A percentile compares a stretch with the other conserved stretches of the same genome.
Conservation (phyloP, 2,888 invertebrate species). For the Caenorhabditis becei region DNA sequence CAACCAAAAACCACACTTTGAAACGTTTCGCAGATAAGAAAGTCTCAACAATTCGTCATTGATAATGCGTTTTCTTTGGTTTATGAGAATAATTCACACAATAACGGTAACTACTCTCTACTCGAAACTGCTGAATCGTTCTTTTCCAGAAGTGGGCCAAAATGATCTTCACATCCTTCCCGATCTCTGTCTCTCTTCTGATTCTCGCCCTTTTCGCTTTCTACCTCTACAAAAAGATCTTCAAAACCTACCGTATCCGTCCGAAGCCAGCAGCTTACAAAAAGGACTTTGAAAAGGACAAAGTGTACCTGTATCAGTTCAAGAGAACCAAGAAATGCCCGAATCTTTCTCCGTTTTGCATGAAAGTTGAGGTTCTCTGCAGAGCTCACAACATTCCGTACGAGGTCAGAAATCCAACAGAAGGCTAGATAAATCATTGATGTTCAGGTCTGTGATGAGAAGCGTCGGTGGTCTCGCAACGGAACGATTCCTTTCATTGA, state of each 20-base stretch:
- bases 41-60: not conserved
- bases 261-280: slow-evolving; percentile 55
- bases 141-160: slow-evolving; percentile 1
- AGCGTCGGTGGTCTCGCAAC: slow-evolving; percentile 40
- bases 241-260: slow-evolving; percentile 32
- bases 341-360: slow-evolving; percentile 79
- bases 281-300: slow-evolving; percentile 70
- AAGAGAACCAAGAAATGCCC: slow-evolving; percentile 73
- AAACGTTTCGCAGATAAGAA: not conserved
- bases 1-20: not conserved
- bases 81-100: not conserved
- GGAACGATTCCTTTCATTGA: slow-evolving; percentile 56
- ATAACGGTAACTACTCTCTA: not conserved
- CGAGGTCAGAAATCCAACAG: slow-evolving; percentile 62
- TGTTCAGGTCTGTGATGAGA: slow-evolving; percentile 14
- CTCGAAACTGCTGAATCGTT: not conserved
- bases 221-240: slow-evolving; percentile 51
- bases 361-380: slow-evolving; percentile 77
- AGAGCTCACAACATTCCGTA: slow-evolving; percentile 75
- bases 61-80: slow-evolving; percentile 1
- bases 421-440: too few relatives aligned
- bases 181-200: not conserved
- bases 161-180: not conserved
- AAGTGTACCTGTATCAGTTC: slow-evolving; percentile 79
- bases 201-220: slow-evolving; percentile 13